These are phyloP conservation scores for Agapornis roseicollis DNA, from an alignment of 2,113 vertebrate species.

Conservation along the genomic window DNA sequence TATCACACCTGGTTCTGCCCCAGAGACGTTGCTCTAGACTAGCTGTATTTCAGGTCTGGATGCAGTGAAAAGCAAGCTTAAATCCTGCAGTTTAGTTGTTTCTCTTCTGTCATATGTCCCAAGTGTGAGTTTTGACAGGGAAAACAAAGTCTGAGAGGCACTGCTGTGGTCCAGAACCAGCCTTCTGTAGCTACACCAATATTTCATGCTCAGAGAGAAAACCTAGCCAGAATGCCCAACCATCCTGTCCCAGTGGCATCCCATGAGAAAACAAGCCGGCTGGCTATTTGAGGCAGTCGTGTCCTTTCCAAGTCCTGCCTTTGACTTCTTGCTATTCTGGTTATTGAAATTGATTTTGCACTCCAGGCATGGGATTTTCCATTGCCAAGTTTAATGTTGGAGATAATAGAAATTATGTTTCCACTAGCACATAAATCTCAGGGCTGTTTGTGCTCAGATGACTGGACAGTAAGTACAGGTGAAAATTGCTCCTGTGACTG, in stretches of 20 bases:
- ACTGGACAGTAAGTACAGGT: constrained; percentile 64
- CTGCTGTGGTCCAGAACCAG: neutral
- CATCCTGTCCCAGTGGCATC: constrained; percentile 2
- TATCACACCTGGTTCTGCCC: neutral
- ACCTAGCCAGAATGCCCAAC: neutral
- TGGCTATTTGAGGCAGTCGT: neutral
- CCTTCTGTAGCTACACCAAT: neutral
- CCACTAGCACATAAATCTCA: constrained; percentile 60
- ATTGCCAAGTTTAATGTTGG: constrained; percentile 62
- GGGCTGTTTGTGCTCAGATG: constrained; percentile 55
- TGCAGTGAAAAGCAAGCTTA: neutral
- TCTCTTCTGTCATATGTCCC: neutral
- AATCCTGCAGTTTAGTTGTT: neutral
- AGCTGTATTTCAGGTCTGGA: neutral
- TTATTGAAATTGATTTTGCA: constrained; percentile 71
- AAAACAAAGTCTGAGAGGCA: constrained; percentile 4
- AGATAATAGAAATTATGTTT: constrained; percentile 72
- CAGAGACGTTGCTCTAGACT: neutral
- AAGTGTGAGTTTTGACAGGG: neutral
- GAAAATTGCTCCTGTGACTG: constrained; percentile 59
- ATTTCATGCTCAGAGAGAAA: constrained; percentile 26
- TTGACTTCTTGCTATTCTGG: constrained; percentile 63
- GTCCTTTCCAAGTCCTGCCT: constrained; percentile 59
- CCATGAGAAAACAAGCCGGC: neutral
- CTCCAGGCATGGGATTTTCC: constrained; percentile 64